Base-by-base conservation (phyloP, 2,888 invertebrate species). In the Mantis religiosa region DNA sequence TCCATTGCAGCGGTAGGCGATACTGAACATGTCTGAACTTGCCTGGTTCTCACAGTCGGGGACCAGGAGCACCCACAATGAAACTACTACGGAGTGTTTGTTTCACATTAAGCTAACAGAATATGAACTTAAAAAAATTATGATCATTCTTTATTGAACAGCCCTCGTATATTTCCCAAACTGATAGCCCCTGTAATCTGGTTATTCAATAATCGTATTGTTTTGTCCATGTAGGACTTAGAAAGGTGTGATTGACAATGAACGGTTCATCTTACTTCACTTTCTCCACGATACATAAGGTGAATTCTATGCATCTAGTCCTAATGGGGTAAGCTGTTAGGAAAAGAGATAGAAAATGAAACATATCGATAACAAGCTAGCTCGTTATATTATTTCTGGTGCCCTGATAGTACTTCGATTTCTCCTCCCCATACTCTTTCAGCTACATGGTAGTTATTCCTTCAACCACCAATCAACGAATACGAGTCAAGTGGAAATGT, bases 401-500 rank as follows among this genome's bases (percentile, higher is more conserved):
- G 8, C 4, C 20, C 14, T 20, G 47, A 54, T 85, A 71, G 28
- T 85, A n/a, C 54, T 54, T 71, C 54, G 20, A 85, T 85, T 47
- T 85, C 47, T 54, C 28, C 34, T 15, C 28, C 54, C 28, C 28
- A 28, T 28, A 54, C 27, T 25, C 27, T 82, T 41, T 30, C 27
- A 25, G 27, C 28, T 34, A 82, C 27, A n/a, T 87, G 87, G 25
- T 34, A 41, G 25, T 28, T 28, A 27, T 87, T 82, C 34, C 82
- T 82, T 82, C 87, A 87, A 82, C 82, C 25, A 85, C 85, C 85
- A 85, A 85, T 85, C 85, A 85, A 54, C 41, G n/a, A 85, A 47
- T 85, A n/a, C 85, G n/a, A n/a, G n/a, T 41, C 25, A 82, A 82
- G 82, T 82, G 54, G 54, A 71, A 71, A 20, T 20, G 20, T 41